These are phyloP conservation scores for Prenolepis imparis DNA, from an alignment of 2,888 invertebrate genomes.

Conservation along the genomic window DNA sequence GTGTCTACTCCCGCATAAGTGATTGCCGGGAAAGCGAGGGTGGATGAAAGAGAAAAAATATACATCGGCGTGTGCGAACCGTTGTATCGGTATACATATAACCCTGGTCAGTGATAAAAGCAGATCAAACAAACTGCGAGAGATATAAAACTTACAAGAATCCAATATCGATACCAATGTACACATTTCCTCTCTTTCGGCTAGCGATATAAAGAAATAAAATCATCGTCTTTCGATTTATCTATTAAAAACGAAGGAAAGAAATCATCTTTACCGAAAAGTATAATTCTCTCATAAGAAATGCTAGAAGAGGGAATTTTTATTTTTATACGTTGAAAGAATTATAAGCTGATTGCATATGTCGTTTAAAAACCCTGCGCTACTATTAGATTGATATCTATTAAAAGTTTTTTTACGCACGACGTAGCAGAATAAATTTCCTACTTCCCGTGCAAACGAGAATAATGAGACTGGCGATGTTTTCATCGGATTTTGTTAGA, in stretches of 20 bases:
- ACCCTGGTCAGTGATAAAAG: conserved; percentile 69
- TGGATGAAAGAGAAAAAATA: conserved; percentile 59
- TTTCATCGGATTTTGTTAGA: conserved; percentile 52
- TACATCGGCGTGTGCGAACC: conserved; percentile 62
- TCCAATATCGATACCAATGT: conserved; percentile 52
- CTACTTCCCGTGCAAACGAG: not conserved
- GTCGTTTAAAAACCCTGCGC: not conserved
- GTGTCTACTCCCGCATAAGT: conserved; percentile 74
- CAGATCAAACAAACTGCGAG: conserved; percentile 70
- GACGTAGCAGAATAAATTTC: not conserved
- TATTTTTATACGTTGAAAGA: not conserved
- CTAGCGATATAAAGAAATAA: conserved; percentile 8
- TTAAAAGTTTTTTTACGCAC: not conserved
- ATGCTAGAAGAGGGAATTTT: not conserved
- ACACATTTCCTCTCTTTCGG: not conserved
- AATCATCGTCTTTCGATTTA: not conserved
- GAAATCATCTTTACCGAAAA: not conserved
- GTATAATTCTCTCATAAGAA: not conserved
- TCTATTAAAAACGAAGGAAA: not conserved
- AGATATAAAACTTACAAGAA: conserved; percentile 64
- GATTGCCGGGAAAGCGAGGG: conserved; percentile 72
- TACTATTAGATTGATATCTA: not conserved
- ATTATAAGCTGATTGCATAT: not conserved
- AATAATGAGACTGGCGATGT: conserved; percentile 28
- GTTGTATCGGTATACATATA: conserved; percentile 56